Base-by-base conservation (phyloP, 2,797 vertebrate genomes). In the Sebastes itinus region DNA sequence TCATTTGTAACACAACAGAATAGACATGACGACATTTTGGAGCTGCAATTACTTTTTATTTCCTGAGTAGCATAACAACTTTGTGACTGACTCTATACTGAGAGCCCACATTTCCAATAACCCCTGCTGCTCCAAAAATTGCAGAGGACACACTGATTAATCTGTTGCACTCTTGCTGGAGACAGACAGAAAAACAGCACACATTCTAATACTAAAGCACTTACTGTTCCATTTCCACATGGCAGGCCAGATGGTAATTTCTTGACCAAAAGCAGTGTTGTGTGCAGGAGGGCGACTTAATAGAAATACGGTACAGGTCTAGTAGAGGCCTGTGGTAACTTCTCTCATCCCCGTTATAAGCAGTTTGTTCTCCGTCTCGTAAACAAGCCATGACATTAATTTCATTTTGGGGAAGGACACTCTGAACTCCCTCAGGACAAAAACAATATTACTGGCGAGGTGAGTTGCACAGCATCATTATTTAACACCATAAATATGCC, bases 101-200 rank as follows among this genome's bases (percentile, higher is more conserved):
- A 82, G 60, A 86, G 73, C 56, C 74, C 63, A 73, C 69, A 77
- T 75, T 80, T 66, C 81, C 81, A 63, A 76, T 85, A 81, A 77
- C 82, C 72, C 81, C 87, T 30, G 77, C 85, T 90, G 84, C 81
- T 90, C 65, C n/a, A 20, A 75, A 81, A 83, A 89, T 83, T 90
- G 84, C 78, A 85, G 87, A 82, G 75, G 81, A 85, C 85, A 86
- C 79, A 70, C 76, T 81, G 78, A 89, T 87, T 88, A 88, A 89
- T 89, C 49, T 86, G 77, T 74, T 71, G 28, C 78, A 69, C 74
- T 84, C 71, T 77, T 72, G 82, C 82, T 49, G 76, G 72, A 83
- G 80, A 84, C 77, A 71, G 81, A 58, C 66, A 78, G 75, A 77
- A 74, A 73, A 79, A 83, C 75, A 32, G 68, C 59, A 78, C 74